These are phyloP conservation scores for Trachelus tabidus DNA, from an alignment of 2,888 invertebrate species.

Conservation along the genomic window DNA sequence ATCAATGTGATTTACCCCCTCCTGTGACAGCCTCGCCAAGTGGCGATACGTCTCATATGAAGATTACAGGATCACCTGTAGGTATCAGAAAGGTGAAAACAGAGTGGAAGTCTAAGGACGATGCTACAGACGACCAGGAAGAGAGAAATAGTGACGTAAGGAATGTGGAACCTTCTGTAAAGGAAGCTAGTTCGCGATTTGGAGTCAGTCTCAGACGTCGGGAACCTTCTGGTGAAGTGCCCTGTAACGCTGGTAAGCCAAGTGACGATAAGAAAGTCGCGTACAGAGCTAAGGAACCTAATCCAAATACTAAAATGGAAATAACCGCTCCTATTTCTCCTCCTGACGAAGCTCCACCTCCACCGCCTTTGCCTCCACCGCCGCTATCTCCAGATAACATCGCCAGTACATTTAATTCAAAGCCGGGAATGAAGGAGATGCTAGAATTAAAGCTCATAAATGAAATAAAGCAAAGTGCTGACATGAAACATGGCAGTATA, in stretches of 20 bases:
- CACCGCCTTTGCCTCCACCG: conserved; percentile 58
- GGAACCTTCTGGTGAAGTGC: conserved; percentile 71
- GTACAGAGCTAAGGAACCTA: conserved; percentile 62
- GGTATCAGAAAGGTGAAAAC: conserved; percentile 53
- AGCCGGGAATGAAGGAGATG: conserved; percentile 82
- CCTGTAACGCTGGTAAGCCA: conserved; percentile 69
- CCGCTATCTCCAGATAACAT: conserved; percentile 27
- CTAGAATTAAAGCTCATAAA: conserved; percentile 82
- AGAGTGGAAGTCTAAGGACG: conserved; percentile 47
- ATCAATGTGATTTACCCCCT: conserved; percentile 43
- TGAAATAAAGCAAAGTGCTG: conserved; percentile 84
- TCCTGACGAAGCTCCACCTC: conserved; percentile 61
- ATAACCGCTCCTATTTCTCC: conserved; percentile 66
- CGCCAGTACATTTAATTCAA: conserved; percentile 60
- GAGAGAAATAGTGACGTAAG: conserved; percentile 68
- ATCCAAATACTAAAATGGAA: conserved; percentile 61
- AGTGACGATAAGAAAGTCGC: conserved; percentile 61
- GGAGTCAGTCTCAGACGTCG: conserved; percentile 77
- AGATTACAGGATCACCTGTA: conserved; percentile 45
- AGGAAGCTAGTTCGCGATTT: conserved; percentile 79
- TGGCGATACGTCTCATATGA: conserved; percentile 41
- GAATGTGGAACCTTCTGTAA: conserved; percentile 76
- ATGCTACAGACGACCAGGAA: conserved; percentile 57
- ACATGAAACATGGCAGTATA: conserved; percentile 72
- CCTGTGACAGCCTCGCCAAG: conserved; percentile 40